Base-by-base conservation (phyloP, 1,140 invertebrate species). In the Thaumatotibia leucotreta region DNA sequence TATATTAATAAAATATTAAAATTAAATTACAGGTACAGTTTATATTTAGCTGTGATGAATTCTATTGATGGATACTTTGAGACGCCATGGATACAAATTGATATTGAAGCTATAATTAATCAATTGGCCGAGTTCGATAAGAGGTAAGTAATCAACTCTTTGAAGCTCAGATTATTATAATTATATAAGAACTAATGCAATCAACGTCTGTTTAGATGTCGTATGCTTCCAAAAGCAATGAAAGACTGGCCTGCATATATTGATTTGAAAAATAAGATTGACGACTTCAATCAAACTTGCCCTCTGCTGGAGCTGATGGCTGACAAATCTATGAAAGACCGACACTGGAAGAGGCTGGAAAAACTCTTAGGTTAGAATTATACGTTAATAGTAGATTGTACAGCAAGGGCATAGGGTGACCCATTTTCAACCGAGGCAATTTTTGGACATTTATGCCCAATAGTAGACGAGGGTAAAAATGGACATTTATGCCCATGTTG, bases 161-260 rank as follows among this genome's bases (percentile, higher is more conserved):
- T 61, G 31, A 32, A 4, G 4, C 4, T 32, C 10, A 32, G 4
- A 5, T 32, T 32, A 10, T 32, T 4, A 32, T 32, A 32, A 5
- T 10, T 10, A 32, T 61, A 39, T 24, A 66, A 39, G n/a, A n/a
- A n/a, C n/a, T n/a, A n/a, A n/a, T n/a, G n/a, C n/a, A n/a, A 66
- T 45, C 11, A 0, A 11, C 2, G n/a, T 17, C 31, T 27, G 66
- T 45, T 61, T 69, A 95, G 95, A 77, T 96, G 95, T 80, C 93
- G 95, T 3, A 95, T 95, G 75, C 87, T 98, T 32, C 97, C 97
- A 0, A 95, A 93, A 88, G 96, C 92, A 4, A 94, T 98, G 93
- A 96, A 96, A 91, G 95, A 96, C 65, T 98, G 97, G 97, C 96
- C 96, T 2, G 97, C 97, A 0, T 98, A 93, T 86, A 94, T 95